Base-by-base conservation (phyloP, 2,888 invertebrate genomes). In the Idaea aversata region DNA sequence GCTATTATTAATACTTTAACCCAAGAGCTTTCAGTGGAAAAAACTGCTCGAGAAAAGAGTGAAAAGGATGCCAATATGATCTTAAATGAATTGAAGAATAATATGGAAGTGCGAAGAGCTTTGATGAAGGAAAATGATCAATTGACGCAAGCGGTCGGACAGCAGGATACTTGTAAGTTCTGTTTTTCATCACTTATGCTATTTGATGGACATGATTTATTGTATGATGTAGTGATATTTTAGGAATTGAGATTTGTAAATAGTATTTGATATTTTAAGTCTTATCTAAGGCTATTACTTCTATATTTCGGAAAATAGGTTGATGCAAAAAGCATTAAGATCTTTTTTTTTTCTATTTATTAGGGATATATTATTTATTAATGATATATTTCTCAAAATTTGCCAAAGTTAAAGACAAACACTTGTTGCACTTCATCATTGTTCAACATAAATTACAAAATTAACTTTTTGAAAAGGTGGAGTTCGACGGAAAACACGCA, bases 141-240 rank as follows among this genome's bases (percentile, higher is more conserved):
- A 58, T 73, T 89, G 65, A 75, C 84, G 13, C 83, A 79, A 69
- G 85, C 77, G 59, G 69, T 85, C 38, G 86, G 81, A 65, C 82
- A 86, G 63, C 82, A 78, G 70, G 88, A 88, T 61, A 85, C 83
- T 65, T 81, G 91, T 91, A 82, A 79, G 90, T 89, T 62, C 60
- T 65, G 69, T 61, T 61, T 65, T 61, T 65, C 62, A 62, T 71
- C 67, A 16, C 34, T 59, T 25, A 59, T 59, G 58, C 15, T 58
- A 15, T 59, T 25, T 10, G 13, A 58, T 6, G 16, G 35, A 6
- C 47, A 16, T 67, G 63, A 65, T 34, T 47, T 68, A 63, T 34
- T 62, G 6, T 63, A 66, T 61, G 64, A 68, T 62, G 61, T 66
- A 38, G 64, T 68, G 63, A 63, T 63, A 16, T 59, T 25, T 59